A percentile compares a stretch with the other conserved stretches of the same genome.
Conservation (phyloP, 1,140 invertebrate genomes). For the Melitaea cinxia region DNA sequence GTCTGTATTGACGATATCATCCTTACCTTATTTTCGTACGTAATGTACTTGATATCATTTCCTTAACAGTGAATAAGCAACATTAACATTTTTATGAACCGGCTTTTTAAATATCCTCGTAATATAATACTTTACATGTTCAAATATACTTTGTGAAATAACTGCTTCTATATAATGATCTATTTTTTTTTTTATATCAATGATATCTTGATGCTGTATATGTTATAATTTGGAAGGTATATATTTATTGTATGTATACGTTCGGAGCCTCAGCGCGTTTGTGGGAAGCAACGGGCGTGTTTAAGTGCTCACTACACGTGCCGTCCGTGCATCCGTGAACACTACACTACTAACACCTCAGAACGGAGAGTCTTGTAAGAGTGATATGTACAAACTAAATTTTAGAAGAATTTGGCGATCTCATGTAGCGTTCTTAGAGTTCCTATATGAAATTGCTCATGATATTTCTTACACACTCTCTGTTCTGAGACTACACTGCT, state of each 20-base stretch:
- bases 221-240: neutral
- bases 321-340: conserved; percentile 38
- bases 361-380: neutral
- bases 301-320: conserved; percentile 53
- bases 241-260: conserved; percentile 17
- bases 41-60: no score
- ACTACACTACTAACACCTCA: conserved; percentile 6
- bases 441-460: no score
- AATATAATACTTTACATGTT: no score
- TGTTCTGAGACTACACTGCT: neutral
- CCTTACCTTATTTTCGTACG: no score
- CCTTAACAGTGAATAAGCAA: no score
- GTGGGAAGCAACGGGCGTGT: conserved; percentile 60
- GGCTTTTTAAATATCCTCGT: no score
- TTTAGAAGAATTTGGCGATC: no score
- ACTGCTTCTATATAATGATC: neutral
- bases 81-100: no score
- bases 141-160: no score
- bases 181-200: neutral
- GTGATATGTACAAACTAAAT: neutral
- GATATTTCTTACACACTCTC: neutral
- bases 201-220: neutral
- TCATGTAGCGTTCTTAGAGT: no score
- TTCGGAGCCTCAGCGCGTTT: conserved; percentile 32
- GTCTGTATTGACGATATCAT: no score